These are phyloP conservation scores for Lithobates pipiens DNA, from an alignment of 2,797 vertebrate species.

Conservation along the genomic window DNA sequence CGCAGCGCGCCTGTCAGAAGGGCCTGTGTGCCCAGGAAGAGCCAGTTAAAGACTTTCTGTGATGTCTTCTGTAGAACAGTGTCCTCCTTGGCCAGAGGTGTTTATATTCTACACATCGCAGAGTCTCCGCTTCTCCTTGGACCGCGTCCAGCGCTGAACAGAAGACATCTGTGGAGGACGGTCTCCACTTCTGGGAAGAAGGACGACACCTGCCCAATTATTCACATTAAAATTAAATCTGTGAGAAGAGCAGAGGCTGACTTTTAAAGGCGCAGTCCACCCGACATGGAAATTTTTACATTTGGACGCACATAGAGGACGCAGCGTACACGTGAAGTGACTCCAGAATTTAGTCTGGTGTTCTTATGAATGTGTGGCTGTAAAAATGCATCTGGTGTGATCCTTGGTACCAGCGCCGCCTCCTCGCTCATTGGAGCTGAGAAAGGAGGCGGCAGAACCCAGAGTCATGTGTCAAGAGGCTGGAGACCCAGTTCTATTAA, in stretches of 20 bases:
- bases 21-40: not conserved
- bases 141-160: conserved; percentile 31
- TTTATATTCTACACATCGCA: conserved; percentile 41
- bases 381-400: too few species aligned
- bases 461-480: too few species aligned
- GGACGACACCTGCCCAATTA: conserved; percentile 27
- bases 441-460: too few species aligned
- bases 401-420: too few species aligned
- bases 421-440: too few species aligned
- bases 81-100: not conserved
- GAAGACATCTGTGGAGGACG: conserved; percentile 46
- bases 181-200: conserved; percentile 38
- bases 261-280: not conserved
- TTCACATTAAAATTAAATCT: not conserved
- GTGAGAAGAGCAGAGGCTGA: not conserved
- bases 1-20: not conserved
- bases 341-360: too few species aligned
- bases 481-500: too few species aligned
- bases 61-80: not conserved
- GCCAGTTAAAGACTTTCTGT: conserved; percentile 20
- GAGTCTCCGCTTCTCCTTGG: conserved; percentile 34
- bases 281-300: too few species aligned
- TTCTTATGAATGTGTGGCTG: too few species aligned
- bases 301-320: too few species aligned
- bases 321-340: too few species aligned